Base-by-base conservation (phyloP, 2,888 invertebrate genomes). In the Sussaba pulchella region DNA sequence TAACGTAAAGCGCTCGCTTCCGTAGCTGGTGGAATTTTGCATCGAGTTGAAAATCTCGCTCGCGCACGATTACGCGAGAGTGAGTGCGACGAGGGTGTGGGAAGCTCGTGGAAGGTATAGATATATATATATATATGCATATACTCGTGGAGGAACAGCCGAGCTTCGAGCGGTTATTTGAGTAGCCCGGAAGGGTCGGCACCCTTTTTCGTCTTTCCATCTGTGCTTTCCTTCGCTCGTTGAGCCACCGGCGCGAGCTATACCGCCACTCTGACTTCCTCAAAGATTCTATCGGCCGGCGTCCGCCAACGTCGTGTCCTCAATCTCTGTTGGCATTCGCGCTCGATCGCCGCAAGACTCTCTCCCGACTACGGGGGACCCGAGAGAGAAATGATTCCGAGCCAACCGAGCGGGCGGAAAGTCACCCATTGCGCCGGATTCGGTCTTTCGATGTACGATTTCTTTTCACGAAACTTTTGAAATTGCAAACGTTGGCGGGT, bases 321-420 rank as follows among this genome's bases (percentile, higher is more conserved):
- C 78, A 74, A 78, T 78, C 78, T 70, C 73, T 69, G 78, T 78
- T 78, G 73, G 78, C 78, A 57, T 69, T 74, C 45, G 41, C 69
- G 63, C 80, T 76, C 50, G 64, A 79, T 75, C 74, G 50, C 52
- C n/a, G 57, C 57, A 31, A n/a, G 17, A 26, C 54, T 54, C n/a
- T n/a, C n/a, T n/a, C n/a, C n/a, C 54, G 57, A 61, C 61, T 52
- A 21, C 52, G 8, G 4, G n/a, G 26, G 70, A 17, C 50, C 41
- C 59, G 50, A 72, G 47, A 69, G 74, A 74, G 70, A 54, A 80
- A 67, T 67, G 61, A 80, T 71, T 67, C 67, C n/a, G n/a, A 17
- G 36, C 61, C 9, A 19, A 52, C 19, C 9, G 52, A 41, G 47
- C 21, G 19, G 57, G 31, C 57, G 17, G 67, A 39, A 67, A 74